Conservation (phyloP, 2,797 vertebrate genomes). For the Catamblyrhynchus diadema region DNA sequence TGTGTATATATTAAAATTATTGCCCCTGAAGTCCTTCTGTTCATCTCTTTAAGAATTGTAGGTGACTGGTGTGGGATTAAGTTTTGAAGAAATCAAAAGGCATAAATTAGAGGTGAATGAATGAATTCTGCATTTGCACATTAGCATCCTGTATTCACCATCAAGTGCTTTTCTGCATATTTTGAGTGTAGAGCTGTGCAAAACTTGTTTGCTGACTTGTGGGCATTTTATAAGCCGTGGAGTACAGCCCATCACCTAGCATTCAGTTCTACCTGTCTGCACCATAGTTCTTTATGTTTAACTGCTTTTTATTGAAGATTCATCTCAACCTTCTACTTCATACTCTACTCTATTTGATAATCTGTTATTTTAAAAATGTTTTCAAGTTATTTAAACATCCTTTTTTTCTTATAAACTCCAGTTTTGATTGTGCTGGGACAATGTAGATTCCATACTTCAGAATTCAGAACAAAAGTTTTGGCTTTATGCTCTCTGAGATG, state of each 20-base stretch:
- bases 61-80: background rate
- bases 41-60: background rate
- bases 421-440: background rate
- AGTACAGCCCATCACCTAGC: background rate
- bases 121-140: background rate
- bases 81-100: background rate
- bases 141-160: background rate
- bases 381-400: background rate
- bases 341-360: background rate
- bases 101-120: background rate
- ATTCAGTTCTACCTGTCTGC: background rate
- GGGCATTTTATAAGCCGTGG: background rate
- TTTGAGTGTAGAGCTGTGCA: background rate
- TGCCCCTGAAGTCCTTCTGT: background rate
- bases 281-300: background rate
- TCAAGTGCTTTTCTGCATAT: background rate
- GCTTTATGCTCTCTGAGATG: background rate
- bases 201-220: background rate
- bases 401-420: background rate
- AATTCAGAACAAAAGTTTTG: background rate
- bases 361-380: background rate
- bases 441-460: background rate
- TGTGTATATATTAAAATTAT: background rate
- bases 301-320: background rate
- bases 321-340: background rate